phyloP scores from a whole-genome alignment of 2,888 invertebrate genomes.

The Tholera decimalis region DNA sequence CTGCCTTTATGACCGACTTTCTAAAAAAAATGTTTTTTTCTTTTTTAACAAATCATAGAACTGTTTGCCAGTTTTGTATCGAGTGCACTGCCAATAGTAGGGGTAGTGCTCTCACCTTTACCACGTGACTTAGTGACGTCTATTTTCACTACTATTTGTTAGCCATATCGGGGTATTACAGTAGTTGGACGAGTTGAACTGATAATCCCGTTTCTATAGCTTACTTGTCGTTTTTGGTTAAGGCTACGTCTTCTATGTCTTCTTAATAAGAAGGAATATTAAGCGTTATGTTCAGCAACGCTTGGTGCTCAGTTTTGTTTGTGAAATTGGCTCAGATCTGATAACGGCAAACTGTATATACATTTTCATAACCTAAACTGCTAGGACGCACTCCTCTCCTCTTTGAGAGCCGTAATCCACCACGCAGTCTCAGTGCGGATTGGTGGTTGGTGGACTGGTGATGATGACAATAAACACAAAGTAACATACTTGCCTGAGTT shows the following conservation, averaged over 20 bases:
- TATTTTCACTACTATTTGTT: slow-evolving; percentile 67
- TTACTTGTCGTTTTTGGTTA: neutral
- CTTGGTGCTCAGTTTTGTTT: neutral
- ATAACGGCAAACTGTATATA: neutral
- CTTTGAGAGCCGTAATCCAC: too few species aligned
- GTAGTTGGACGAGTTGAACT: slow-evolving; percentile 27
- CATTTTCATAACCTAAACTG: too few species aligned
- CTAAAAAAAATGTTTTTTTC: too few species aligned
- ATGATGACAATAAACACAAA: too few species aligned
- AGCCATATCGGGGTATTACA: slow-evolving; percentile 62
- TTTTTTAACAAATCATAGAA: neutral
- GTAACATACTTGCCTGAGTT: too few species aligned
- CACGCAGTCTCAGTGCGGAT: too few species aligned
- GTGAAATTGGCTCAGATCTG: neutral
- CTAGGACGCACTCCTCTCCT: too few species aligned
- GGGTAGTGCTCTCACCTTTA: slow-evolving; percentile 75
- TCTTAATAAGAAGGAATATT: neutral
- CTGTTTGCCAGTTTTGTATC: slow-evolving; percentile 18
- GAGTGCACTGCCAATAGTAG: slow-evolving; percentile 48
- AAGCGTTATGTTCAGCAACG: neutral
- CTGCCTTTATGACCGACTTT: too few species aligned
- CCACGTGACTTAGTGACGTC: slow-evolving; percentile 69
- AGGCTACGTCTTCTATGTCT: neutral
- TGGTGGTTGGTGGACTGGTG: too few species aligned
- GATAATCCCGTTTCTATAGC: neutral